phyloP scores from a whole-genome alignment of 2,113 vertebrate species.

The Rhinogobius similis region DNA sequence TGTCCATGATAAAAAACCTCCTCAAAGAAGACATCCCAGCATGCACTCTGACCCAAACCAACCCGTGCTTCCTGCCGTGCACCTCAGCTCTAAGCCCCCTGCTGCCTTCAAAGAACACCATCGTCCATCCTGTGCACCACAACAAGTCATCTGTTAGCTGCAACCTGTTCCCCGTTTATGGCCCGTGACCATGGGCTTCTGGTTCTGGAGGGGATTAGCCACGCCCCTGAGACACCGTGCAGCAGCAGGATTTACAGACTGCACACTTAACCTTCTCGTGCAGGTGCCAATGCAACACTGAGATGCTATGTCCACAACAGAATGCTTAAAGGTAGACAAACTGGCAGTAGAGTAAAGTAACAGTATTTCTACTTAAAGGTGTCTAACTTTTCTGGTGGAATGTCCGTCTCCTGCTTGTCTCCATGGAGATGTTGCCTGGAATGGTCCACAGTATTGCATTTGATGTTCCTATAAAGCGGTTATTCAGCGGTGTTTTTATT shows the following conservation, averaged over 20 bases:
- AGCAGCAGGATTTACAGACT: conserved; percentile 14
- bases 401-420: not conserved
- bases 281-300: conserved; percentile 45
- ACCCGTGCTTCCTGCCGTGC: conserved; percentile 64
- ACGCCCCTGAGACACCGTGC: not conserved
- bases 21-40: conserved; percentile 63
- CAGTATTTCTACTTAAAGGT: not conserved
- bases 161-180: conserved; percentile 57
- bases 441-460: not conserved
- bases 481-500: too few species aligned
- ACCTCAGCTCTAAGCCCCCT: conserved; percentile 58
- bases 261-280: conserved; percentile 33
- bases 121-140: conserved; percentile 23
- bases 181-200: conserved; percentile 40
- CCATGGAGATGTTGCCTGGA: not conserved
- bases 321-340: conserved; percentile 25
- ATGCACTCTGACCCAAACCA: conserved; percentile 62
- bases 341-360: not conserved
- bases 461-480: too few species aligned
- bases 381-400: not conserved
- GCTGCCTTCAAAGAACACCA: conserved; percentile 69
- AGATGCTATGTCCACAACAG: conserved; percentile 58
- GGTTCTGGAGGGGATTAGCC: not conserved
- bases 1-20: conserved; percentile 69
- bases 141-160: conserved; percentile 44